A percentile compares a stretch with the other conserved stretches of the same genome.
Evolutionary conservation across 2,797 vertebrate genomes (phyloP).

Genomic region (Sebastes dallii): DNA sequence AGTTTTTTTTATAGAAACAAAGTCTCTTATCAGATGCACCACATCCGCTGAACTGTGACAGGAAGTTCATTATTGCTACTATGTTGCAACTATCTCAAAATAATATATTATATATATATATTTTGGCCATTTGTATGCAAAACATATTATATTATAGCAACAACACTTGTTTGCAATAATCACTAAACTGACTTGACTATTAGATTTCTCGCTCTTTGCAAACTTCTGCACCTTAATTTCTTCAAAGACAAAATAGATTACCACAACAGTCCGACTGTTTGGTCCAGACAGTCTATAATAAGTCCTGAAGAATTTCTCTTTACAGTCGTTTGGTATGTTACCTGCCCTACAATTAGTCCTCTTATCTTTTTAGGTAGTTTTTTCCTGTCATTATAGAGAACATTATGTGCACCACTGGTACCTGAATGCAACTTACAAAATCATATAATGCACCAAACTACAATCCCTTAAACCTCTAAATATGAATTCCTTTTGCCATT

Average conservation of each 20-base stretch:
- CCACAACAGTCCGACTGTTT: constrained; percentile 18
- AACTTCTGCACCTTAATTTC: constrained; percentile 38
- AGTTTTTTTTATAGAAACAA: not conserved
- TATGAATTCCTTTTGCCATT: not conserved
- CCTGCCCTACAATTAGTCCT: not conserved
- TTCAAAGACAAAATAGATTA: constrained; percentile 38
- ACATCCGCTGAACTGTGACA: constrained; percentile 16
- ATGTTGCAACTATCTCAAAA: not conserved
- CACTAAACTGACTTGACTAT: constrained; percentile 2
- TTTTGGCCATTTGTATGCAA: no score
- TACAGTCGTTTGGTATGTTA: not conserved
- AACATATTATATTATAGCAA: not conserved
- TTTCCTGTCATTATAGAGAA: not conserved
- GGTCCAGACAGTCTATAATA: constrained; percentile 28
- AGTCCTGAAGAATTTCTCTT: constrained; percentile 34
- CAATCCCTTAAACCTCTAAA: not conserved
- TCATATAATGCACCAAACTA: not conserved
- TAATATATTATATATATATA: no score
- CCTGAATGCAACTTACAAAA: not conserved
- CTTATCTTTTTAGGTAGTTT: not conserved
- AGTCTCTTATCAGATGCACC: constrained; percentile 32
- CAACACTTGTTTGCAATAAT: not conserved
- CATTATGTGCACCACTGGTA: not conserved
- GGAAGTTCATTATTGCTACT: constrained; percentile 16
- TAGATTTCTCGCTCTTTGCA: constrained; percentile 27